A percentile compares a stretch with the other conserved stretches of the same genome.
phyloP scores from a whole-genome alignment of 2,113 vertebrate genomes.

The Oryctolagus cuniculus region DNA sequence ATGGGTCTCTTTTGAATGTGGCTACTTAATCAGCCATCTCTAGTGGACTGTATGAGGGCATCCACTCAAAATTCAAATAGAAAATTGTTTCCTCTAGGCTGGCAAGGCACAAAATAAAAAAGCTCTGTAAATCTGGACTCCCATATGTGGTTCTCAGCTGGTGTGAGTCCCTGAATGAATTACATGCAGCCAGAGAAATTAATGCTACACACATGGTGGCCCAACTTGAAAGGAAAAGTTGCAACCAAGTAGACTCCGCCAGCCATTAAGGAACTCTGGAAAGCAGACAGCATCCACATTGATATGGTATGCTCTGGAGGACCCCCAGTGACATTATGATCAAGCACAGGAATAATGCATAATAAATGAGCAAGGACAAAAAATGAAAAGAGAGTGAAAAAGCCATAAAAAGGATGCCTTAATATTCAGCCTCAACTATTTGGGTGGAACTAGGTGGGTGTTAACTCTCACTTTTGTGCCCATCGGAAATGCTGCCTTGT shows the following conservation, averaged over 20 bases:
- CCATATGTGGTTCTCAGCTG: constrained; percentile 91
- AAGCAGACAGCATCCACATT: constrained; percentile 84
- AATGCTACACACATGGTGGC: constrained; percentile 87
- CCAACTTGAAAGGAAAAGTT: constrained; percentile 89
- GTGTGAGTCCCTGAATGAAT: constrained; percentile 89
- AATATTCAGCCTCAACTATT: constrained; percentile 3
- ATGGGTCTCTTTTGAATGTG: constrained; percentile 66
- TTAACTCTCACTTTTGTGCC: constrained; percentile 60
- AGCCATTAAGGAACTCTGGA: constrained; percentile 85
- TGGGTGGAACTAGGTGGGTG: constrained; percentile 56
- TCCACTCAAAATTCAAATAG: constrained; percentile 87
- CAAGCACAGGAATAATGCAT: constrained; percentile 58
- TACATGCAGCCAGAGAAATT: constrained; percentile 88
- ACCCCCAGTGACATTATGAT: constrained; percentile 75
- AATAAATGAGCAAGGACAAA: constrained; percentile 73
- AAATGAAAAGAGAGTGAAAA: constrained; percentile 64
- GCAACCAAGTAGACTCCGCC: constrained; percentile 83
- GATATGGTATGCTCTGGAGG: constrained; percentile 75
- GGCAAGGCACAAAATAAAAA: constrained; percentile 88
- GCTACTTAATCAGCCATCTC: constrained; percentile 87
- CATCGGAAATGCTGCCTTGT: constrained; percentile 38
- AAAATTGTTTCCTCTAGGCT: constrained; percentile 88
- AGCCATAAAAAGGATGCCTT: constrained; percentile 47
- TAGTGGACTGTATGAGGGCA: constrained; percentile 83
- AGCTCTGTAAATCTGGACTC: constrained; percentile 87